Evolutionary conservation across 1,140 invertebrate species (phyloP).

Genomic region (Macrobrachium nipponense): DNA sequence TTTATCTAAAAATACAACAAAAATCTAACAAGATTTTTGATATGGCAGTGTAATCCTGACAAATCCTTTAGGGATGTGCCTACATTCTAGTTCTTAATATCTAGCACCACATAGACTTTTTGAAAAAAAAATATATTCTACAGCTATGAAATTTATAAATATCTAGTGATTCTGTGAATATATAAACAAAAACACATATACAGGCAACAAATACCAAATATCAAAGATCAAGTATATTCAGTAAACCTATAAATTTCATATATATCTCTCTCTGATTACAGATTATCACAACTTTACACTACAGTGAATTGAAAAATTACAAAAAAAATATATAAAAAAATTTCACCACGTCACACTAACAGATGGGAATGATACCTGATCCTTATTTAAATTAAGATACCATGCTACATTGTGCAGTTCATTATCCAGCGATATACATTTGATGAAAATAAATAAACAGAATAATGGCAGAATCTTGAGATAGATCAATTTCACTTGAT

Average conservation of each 20-base stretch:
- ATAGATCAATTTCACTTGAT: constrained; percentile 16
- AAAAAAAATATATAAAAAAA: too few relatives aligned
- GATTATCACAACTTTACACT: too few relatives aligned
- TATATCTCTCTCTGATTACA: too few relatives aligned
- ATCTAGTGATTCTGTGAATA: constrained; percentile 5
- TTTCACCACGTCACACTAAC: too few relatives aligned
- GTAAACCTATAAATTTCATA: too few relatives aligned
- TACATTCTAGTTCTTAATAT: constrained; percentile 26
- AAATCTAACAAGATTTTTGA: constrained; percentile 22
- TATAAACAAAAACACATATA: constrained; percentile 9
- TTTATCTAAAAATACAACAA: constrained; percentile 27
- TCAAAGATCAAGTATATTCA: too few relatives aligned
- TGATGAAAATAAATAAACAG: background rate
- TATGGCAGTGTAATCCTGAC: constrained; percentile 41
- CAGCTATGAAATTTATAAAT: constrained; percentile 13
- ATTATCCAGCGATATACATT: too few relatives aligned
- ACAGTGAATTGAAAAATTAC: too few relatives aligned
- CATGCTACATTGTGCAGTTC: too few relatives aligned
- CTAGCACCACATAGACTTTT: constrained; percentile 34
- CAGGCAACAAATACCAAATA: too few relatives aligned
- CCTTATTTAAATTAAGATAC: too few relatives aligned
- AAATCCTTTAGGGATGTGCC: constrained; percentile 29
- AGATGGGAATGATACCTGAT: too few relatives aligned
- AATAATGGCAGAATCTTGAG: background rate
- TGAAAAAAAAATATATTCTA: constrained; percentile 14